Conservation (phyloP, 2,113 vertebrate species). For the Aphelocoma coerulescens region DNA sequence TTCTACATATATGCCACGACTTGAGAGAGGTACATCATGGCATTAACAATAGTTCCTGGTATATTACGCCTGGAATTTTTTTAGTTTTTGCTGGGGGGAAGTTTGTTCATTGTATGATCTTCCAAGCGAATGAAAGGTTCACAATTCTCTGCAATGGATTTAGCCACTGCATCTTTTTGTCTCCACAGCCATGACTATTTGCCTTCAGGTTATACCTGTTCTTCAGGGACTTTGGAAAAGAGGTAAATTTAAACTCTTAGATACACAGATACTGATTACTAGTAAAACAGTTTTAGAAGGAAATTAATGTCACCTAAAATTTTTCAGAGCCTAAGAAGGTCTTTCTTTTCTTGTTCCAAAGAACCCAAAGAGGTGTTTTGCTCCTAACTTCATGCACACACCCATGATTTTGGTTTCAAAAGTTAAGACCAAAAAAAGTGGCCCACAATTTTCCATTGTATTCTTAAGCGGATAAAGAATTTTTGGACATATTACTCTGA, state of each 20-base stretch:
- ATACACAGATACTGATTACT: background rate
- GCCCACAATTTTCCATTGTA: background rate
- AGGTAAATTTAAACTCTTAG: background rate
- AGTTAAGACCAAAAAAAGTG: background rate
- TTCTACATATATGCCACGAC: background rate
- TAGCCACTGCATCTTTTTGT: background rate
- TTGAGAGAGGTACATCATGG: background rate
- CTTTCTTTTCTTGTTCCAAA: background rate
- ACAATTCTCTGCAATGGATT: background rate
- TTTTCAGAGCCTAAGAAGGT: background rate
- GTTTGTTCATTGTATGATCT: background rate
- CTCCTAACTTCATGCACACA: background rate
- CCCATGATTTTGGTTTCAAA: background rate
- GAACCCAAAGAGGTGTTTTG: background rate
- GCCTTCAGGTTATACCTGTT: background rate
- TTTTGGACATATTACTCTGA: background rate
- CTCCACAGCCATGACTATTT: background rate
- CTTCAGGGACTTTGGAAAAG: background rate
- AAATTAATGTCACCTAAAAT: background rate
- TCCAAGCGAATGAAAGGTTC: background rate
- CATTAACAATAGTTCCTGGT: background rate
- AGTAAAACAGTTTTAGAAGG: background rate
- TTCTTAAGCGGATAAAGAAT: background rate
- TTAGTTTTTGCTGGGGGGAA: accelerated
- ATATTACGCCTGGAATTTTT: background rate